A percentile compares a stretch with the other conserved stretches of the same genome.
phyloP scores from a whole-genome alignment of 2,113 vertebrate genomes.

The Pomatorhinus ruficollis region DNA sequence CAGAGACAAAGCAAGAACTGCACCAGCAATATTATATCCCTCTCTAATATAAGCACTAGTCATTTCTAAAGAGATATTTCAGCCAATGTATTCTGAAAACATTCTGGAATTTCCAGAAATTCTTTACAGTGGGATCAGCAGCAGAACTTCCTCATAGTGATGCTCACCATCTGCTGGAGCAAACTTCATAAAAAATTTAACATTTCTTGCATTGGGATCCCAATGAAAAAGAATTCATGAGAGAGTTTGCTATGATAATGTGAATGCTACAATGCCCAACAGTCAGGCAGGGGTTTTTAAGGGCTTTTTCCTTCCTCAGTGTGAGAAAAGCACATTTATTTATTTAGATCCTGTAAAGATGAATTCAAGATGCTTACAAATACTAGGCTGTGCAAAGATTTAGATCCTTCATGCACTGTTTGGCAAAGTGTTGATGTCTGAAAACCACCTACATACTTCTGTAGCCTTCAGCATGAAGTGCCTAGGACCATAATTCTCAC shows the following conservation, averaged over 20 bases:
- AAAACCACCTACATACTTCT: not conserved
- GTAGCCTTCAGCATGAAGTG: not conserved
- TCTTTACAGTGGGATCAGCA: not conserved
- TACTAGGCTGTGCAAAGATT: not conserved
- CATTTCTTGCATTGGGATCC: not conserved
- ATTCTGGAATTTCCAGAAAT: constrained; percentile 1
- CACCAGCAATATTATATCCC: not conserved
- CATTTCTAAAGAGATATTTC: not conserved
- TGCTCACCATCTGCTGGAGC: not conserved
- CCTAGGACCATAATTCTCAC: not conserved
- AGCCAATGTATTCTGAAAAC: not conserved
- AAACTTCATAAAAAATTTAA: not conserved
- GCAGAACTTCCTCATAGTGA: not conserved
- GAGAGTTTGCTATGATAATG: not conserved
- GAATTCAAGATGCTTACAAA: not conserved
- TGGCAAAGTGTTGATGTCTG: not conserved
- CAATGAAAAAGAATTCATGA: not conserved
- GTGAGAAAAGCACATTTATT: not conserved
- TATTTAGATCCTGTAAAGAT: not conserved
- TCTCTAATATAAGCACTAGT: not conserved
- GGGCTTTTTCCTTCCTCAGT: not conserved
- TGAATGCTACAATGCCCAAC: not conserved
- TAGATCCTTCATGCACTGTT: not conserved
- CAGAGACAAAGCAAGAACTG: not conserved
- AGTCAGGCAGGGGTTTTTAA: not conserved